Evolutionary conservation across 2,113 vertebrate genomes (phyloP), one percentile per base, ranked within the genome.

Genomic region (Lipophrys pholis): DNA sequence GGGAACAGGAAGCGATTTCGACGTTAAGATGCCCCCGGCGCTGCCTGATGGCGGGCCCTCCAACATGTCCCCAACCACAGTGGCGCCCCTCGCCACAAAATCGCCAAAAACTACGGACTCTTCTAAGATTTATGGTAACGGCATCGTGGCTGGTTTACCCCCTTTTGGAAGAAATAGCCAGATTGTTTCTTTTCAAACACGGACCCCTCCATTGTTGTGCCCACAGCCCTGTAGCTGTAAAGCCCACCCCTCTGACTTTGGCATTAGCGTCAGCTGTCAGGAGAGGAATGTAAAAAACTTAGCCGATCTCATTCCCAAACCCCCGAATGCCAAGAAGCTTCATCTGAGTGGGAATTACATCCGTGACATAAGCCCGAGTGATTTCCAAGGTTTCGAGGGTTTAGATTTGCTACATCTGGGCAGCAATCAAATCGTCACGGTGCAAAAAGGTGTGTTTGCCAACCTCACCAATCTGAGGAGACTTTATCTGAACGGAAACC

Each of bases 291-390:
- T 99, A 71, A 94, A 95, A 64, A 96, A 93, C 2, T 85, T 99
- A 83, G 93, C 93, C 0, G 96, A 97, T 80, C 94, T 99, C 0
- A 42, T 90, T 40, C 97, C 97, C 0, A 98, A 95, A 87, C 97
- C 98, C 48, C 80, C 92, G 68, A 98, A 97, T 78, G 96, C 97
- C 79, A 99, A 99, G 94, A 98, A 99, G 64, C 90, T 99, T 81
- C 97, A 99, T 0, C 91, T 99, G 59, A 99, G 97, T 59, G 97
- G 96, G 77, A 99, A 99, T 88, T 95, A 95, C 68, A 98, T 99
- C 60, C 94, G 93, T 84, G 94, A 99, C 60, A 95, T 99, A 79
- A 95, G 93, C 80, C 86, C 90, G 4, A 81, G 82, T 6, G 97
- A 99, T 88, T 97, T 99, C 11, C 65, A 88, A 0, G 97, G 97